These are phyloP conservation scores for Platorchestia sp. DNA, from an alignment of 1,140 invertebrate genomes.

Conservation along the genomic window DNA sequence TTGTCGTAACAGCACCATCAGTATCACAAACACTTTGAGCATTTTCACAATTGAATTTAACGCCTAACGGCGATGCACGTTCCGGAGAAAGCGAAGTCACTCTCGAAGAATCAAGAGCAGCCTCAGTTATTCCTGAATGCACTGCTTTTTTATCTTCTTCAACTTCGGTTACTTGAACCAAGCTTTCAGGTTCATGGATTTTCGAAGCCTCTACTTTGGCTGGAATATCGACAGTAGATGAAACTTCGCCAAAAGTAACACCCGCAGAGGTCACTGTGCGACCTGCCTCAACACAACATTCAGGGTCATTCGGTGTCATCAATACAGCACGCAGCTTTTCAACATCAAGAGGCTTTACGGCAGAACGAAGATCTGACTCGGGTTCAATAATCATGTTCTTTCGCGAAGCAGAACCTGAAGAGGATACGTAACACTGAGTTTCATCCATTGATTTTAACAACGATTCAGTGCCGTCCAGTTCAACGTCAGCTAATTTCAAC, in stretches of 20 bases:
- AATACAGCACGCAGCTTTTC: background rate
- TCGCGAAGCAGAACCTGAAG: background rate
- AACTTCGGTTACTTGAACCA: background rate
- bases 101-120: background rate
- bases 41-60: background rate
- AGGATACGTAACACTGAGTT: background rate
- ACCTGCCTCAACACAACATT: background rate
- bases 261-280: background rate
- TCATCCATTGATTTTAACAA: background rate
- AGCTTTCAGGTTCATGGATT: background rate
- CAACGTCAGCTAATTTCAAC: background rate
- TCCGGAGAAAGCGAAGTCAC: background rate
- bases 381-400: background rate
- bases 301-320: background rate
- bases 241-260: background rate
- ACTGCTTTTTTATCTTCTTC: background rate
- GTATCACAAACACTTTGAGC: background rate
- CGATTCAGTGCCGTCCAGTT: background rate
- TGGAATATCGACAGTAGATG: background rate
- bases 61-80: background rate
- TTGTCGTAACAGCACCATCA: background rate
- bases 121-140: background rate
- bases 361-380: background rate
- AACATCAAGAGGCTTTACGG: background rate
- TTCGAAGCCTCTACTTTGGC: background rate